These are phyloP conservation scores for Hozukius guyotensis DNA, from an alignment of 2,797 vertebrate genomes.

Conservation along the genomic window DNA sequence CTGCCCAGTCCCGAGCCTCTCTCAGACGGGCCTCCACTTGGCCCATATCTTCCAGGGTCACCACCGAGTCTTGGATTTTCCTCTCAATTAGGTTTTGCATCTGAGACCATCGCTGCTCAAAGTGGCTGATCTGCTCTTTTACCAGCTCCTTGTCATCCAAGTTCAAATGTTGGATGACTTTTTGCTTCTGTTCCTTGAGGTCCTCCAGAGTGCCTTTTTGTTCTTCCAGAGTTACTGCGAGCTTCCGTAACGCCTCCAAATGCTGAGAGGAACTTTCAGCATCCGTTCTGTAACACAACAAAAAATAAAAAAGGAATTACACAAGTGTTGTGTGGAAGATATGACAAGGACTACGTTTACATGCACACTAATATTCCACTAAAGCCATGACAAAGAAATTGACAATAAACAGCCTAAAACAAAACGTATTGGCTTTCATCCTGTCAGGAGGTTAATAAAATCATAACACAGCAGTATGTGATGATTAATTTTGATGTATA, in stretches of 20 bases:
- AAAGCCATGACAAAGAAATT: background rate
- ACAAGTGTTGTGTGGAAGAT: background rate
- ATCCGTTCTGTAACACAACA: slow-evolving; percentile 86
- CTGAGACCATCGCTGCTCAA: slow-evolving; percentile 94
- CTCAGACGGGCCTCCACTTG: slow-evolving; percentile 87
- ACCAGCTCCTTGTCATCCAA: slow-evolving; percentile 94
- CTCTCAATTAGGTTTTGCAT: slow-evolving; percentile 90
- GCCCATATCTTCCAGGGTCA: slow-evolving; percentile 90
- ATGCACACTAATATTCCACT: too few species aligned
- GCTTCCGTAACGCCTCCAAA: slow-evolving; percentile 90
- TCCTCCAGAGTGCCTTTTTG: slow-evolving; percentile 89
- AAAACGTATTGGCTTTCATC: background rate
- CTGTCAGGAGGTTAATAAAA: background rate
- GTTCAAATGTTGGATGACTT: slow-evolving; percentile 90
- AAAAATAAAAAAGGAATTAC: background rate
- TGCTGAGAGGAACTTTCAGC: slow-evolving; percentile 93
- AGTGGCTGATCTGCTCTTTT: slow-evolving; percentile 93
- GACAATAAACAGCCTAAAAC: background rate
- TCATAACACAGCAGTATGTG: background rate
- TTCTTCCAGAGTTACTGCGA: slow-evolving; percentile 87
- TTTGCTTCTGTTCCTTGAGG: slow-evolving; percentile 93
- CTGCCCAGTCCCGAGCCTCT: slow-evolving; percentile 95
- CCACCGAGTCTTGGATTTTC: slow-evolving; percentile 90
- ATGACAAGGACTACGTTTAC: background rate
- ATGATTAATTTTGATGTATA: background rate